Conservation (phyloP, 2,113 vertebrate genomes). For the Scartelaos histophorus region DNA sequence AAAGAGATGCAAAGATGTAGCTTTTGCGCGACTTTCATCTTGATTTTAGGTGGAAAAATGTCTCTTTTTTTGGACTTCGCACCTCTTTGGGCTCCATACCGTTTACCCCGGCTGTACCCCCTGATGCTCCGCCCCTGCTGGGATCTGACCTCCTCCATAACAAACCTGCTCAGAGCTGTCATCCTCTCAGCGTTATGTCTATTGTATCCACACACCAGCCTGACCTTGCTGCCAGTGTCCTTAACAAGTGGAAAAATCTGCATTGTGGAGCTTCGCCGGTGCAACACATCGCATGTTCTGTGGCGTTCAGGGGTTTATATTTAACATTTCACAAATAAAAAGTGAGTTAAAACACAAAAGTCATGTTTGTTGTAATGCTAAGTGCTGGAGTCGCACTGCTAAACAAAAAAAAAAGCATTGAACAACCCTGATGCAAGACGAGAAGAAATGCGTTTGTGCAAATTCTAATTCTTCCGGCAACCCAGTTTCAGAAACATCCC, state of each 20-base stretch:
- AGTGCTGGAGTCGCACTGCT: constrained; percentile 14
- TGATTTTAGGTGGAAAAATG: too few species aligned
- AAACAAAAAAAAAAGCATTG: constrained; percentile 17
- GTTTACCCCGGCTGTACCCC: background rate
- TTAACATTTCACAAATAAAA: constrained; percentile 47
- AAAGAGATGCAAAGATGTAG: too few species aligned
- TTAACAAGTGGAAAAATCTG: constrained; percentile 26
- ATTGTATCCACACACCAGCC: constrained; percentile 20
- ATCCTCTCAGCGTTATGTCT: constrained; percentile 9
- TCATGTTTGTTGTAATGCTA: constrained; percentile 9
- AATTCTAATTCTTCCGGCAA: constrained; percentile 12
- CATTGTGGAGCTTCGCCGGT: background rate
- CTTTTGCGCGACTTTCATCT: too few species aligned
- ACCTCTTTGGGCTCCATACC: too few species aligned
- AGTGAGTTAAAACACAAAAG: constrained; percentile 22
- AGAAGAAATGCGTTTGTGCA: constrained; percentile 57
- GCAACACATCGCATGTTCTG: constrained; percentile 18
- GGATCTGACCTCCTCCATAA: constrained; percentile 47
- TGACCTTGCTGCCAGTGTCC: constrained; percentile 53
- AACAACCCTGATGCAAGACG: constrained; percentile 40
- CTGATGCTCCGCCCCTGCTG: constrained; percentile 2
- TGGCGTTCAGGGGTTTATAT: constrained; percentile 17
- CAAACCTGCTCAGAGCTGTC: constrained; percentile 46
- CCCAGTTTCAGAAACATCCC: background rate
- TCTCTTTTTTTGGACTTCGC: too few species aligned